Base-by-base conservation (phyloP, 2,113 vertebrate genomes). In the Cichladusa arquata region DNA sequence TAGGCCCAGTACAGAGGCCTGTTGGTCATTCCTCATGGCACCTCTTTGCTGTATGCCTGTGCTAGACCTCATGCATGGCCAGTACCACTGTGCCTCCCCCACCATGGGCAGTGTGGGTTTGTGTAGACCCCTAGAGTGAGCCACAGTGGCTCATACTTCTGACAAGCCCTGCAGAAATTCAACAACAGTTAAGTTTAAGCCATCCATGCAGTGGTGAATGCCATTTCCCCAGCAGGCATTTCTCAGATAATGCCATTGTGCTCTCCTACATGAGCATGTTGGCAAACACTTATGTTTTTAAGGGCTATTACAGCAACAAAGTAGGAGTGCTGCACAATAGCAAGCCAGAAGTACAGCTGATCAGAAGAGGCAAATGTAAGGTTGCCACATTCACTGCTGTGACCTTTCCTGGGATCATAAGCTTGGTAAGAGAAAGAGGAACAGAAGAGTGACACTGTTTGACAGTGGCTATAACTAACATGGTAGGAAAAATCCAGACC, bases 1-100 rank as follows among this genome's bases (percentile, higher is more conserved):
- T 33, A 15, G 44, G 31, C 8, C 8, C 38, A 22, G 22, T 3
- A 3, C 0, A 1, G n/a, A 89, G 28, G 6, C 9, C 19, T 1
- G 0, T 64, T 42, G 31, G 56, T 86, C 1, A 0, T 47, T 84
- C 60, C 36, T 86, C 22, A 4, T 10, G 4, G 28, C 2, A 0
- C 45, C 14, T 28, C 40, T 53, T 51, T 60, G 71, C 53, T 31
- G 1, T 19, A 15, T 1, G 1, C 19, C 50, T 1, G 4, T 11
- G 44, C 26, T 69, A 26, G 13, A 8, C n/a, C 36, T 2, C 0
- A 18, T 12, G 23, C 38, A 17, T 9, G 18, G 29, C 20, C 44
- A n/a, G 28, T 22, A 23, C 29, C 2, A 1, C 42, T 73, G 69
- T 54, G 12, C 57, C 38, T 76, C 14, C 18, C 9, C 28, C 22